A percentile compares a stretch with the other conserved stretches of the same genome.
Conservation (phyloP, 2,797 vertebrate genomes). For the Gobio occitaniae region DNA sequence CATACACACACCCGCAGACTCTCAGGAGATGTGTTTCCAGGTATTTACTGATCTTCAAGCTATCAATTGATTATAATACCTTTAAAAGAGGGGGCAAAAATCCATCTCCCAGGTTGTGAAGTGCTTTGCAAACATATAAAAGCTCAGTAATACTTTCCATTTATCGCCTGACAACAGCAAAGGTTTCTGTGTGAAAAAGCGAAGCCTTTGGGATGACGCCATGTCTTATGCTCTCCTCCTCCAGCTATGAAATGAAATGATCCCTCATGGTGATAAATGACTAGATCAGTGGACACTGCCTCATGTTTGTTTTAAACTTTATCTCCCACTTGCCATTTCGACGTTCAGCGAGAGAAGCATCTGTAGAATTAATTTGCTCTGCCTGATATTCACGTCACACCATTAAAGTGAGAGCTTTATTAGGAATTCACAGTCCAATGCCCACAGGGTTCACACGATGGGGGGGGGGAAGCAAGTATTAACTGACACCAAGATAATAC, state of each 20-base stretch:
- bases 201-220: constrained; percentile 67
- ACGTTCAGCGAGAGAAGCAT: constrained; percentile 54
- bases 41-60: constrained; percentile 32
- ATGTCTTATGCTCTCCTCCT: constrained; percentile 69
- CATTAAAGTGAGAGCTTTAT: constrained; percentile 18
- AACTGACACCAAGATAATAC: constrained; percentile 7
- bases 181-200: constrained; percentile 56
- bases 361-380: constrained; percentile 9
- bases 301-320: constrained; percentile 66
- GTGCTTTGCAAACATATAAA: constrained; percentile 61
- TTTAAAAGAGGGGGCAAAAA: constrained; percentile 26
- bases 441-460: not conserved
- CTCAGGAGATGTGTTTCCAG: constrained; percentile 8
- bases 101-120: constrained; percentile 47
- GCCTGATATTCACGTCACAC: not conserved
- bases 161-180: constrained; percentile 61
- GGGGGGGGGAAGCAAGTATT: not conserved
- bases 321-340: constrained; percentile 64
- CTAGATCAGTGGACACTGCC: constrained; percentile 62
- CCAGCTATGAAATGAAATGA: constrained; percentile 72
- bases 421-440: constrained; percentile 9
- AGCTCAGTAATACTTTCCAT: constrained; percentile 57
- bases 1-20: not conserved
- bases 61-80: constrained; percentile 35
- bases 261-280: constrained; percentile 73